Evolutionary conservation across 2,888 invertebrate species (phyloP).

Genomic region (Rugalucina vietnamica): DNA sequence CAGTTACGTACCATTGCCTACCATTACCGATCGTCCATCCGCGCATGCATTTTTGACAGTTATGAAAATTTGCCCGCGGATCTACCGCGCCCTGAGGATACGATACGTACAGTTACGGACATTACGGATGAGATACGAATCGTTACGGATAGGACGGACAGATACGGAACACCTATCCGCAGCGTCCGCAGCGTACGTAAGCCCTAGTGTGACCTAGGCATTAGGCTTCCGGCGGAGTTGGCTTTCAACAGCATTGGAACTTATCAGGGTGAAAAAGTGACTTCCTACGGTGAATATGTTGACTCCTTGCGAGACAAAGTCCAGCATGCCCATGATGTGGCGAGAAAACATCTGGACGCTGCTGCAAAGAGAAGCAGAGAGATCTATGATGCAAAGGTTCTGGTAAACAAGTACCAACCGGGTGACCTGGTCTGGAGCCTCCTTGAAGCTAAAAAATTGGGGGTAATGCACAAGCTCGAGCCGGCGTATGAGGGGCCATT

Average conservation of each 20-base stretch:
- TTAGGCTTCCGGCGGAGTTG: neutral
- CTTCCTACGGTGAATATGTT: conserved; percentile 10
- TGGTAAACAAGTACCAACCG: neutral
- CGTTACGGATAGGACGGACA: no score
- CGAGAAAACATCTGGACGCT: neutral
- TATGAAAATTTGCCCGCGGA: no score
- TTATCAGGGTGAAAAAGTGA: neutral
- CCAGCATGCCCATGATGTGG: neutral
- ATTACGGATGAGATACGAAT: no score
- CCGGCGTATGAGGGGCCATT: conserved; percentile 1
- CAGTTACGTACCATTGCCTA: no score
- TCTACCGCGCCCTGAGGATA: no score
- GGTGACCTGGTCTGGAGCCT: neutral
- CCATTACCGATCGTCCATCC: no score
- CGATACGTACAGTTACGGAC: no score
- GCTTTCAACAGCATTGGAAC: neutral
- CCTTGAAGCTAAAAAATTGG: neutral
- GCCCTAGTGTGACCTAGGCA: no score
- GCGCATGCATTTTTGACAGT: no score
- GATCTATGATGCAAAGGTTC: neutral
- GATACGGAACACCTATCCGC: no score
- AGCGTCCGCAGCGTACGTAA: no score
- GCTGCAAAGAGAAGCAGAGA: neutral
- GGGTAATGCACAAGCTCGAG: neutral
- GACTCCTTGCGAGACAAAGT: neutral